These are phyloP conservation scores for Clarias macrocephalus DNA, from an alignment of 2,113 vertebrate genomes.

Conservation along the genomic window DNA sequence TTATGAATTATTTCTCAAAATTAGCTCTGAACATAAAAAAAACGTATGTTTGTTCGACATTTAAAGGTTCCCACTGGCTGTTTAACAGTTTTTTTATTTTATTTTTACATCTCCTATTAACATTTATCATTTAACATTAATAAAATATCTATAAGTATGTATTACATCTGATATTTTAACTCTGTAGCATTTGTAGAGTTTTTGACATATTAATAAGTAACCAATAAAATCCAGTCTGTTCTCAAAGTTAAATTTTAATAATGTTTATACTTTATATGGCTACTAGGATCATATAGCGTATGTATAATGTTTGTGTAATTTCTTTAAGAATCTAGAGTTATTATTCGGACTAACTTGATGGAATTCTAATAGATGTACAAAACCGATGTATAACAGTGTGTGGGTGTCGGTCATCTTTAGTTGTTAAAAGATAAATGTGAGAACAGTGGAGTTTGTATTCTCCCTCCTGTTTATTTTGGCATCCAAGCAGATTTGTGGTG, in stretches of 20 bases:
- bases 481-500: neutral
- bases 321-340: neutral
- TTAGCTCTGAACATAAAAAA: neutral
- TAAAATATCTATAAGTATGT: neutral
- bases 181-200: neutral
- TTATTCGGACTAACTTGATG: neutral
- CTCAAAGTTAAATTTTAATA: neutral
- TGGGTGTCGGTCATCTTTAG: neutral
- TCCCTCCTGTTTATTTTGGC: neutral
- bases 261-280: neutral
- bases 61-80: neutral
- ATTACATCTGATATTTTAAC: neutral
- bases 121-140: neutral
- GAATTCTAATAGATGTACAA: neutral
- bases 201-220: neutral
- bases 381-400: neutral
- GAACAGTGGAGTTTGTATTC: slow-evolving; percentile 11
- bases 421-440: slow-evolving; percentile 16
- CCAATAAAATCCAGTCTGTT: neutral
- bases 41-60: too few relatives aligned
- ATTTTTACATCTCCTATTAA: neutral
- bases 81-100: neutral
- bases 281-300: neutral
- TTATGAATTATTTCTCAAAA: neutral
- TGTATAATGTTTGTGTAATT: neutral